Conservation (phyloP, 2,888 invertebrate species). For the Drosophila testacea region DNA sequence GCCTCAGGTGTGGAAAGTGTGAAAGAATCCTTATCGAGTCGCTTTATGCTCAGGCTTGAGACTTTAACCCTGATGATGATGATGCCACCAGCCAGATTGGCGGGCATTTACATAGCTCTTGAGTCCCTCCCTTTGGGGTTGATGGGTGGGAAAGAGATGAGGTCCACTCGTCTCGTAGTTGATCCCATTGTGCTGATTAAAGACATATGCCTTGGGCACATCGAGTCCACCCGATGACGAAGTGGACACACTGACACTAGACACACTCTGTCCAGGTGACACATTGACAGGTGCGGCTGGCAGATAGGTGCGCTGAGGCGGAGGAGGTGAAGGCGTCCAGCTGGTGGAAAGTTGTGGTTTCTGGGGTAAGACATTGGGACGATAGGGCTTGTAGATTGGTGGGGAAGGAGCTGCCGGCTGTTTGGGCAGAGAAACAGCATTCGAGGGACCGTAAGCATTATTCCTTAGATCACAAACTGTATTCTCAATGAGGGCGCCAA, state of each 20-base stretch:
- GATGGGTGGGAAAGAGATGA: conserved; percentile 79
- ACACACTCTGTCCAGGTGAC: conserved; percentile 50
- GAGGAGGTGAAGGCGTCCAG: conserved; percentile 52
- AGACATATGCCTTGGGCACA: conserved; percentile 83
- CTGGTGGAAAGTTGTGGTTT: conserved; percentile 54
- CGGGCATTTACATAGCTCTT: conserved; percentile 79
- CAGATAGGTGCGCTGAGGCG: conserved; percentile 48
- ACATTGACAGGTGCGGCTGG: conserved; percentile 28
- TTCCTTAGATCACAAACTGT: conserved; percentile 89
- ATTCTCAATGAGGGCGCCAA: conserved; percentile 88
- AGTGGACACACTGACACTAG: conserved; percentile 64
- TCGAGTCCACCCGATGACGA: conserved; percentile 52
- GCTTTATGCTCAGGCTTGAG: neutral
- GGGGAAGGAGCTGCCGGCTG: conserved; percentile 38
- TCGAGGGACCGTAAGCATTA: conserved; percentile 76
- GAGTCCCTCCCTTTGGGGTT: conserved; percentile 62
- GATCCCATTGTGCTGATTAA: conserved; percentile 84
- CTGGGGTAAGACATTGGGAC: conserved; percentile 49
- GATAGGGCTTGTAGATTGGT: conserved; percentile 63
- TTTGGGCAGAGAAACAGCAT: conserved; percentile 68
- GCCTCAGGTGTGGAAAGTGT: neutral
- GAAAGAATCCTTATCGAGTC: conserved; percentile 2
- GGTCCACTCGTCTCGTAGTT: conserved; percentile 83
- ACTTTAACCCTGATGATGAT: conserved; percentile 61
- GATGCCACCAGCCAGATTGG: conserved; percentile 81